phyloP scores from a whole-genome alignment of 2,888 invertebrate species.

The Tuta absoluta region DNA sequence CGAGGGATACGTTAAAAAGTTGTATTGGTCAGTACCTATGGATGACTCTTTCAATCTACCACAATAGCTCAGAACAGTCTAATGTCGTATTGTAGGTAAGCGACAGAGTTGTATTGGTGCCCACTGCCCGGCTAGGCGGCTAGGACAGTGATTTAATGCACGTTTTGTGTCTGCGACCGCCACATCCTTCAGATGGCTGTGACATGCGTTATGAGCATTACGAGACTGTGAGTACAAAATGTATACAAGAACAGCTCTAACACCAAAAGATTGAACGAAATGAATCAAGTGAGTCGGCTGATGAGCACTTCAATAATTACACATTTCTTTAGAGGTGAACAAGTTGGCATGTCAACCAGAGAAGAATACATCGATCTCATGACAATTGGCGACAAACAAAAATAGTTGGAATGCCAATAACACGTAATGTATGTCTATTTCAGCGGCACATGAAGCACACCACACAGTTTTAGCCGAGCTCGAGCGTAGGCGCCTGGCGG shows the following conservation, averaged over 20 bases:
- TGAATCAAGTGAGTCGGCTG: slow-evolving; percentile 36
- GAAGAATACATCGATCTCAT: slow-evolving; percentile 47
- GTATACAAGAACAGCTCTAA: neutral
- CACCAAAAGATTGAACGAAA: slow-evolving; percentile 28
- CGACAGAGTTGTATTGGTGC: slow-evolving; percentile 50
- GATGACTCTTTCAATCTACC: slow-evolving; percentile 1
- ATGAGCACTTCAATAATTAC: slow-evolving; percentile 44
- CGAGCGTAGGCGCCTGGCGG: slow-evolving; percentile 76
- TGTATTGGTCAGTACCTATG: neutral
- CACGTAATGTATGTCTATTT: slow-evolving; percentile 73
- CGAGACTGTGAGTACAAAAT: slow-evolving; percentile 22
- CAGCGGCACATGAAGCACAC: slow-evolving; percentile 67
- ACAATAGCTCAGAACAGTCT: slow-evolving; percentile 34
- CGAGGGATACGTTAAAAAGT: neutral
- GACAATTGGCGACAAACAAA: slow-evolving; percentile 67
- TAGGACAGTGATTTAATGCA: slow-evolving; percentile 61
- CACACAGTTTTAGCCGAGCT: slow-evolving; percentile 69
- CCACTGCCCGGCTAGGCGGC: slow-evolving; percentile 30
- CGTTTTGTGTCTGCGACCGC: slow-evolving; percentile 53
- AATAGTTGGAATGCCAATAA: slow-evolving; percentile 71
- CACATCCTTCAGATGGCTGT: slow-evolving; percentile 52
- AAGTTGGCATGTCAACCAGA: slow-evolving; percentile 54
- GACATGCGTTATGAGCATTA: slow-evolving; percentile 46
- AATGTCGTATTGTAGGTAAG: slow-evolving; percentile 46
- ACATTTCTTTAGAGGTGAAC: slow-evolving; percentile 51